Evolutionary conservation across 2,113 vertebrate species (phyloP).

Genomic region (Pangasianodon hypophthalmus): DNA sequence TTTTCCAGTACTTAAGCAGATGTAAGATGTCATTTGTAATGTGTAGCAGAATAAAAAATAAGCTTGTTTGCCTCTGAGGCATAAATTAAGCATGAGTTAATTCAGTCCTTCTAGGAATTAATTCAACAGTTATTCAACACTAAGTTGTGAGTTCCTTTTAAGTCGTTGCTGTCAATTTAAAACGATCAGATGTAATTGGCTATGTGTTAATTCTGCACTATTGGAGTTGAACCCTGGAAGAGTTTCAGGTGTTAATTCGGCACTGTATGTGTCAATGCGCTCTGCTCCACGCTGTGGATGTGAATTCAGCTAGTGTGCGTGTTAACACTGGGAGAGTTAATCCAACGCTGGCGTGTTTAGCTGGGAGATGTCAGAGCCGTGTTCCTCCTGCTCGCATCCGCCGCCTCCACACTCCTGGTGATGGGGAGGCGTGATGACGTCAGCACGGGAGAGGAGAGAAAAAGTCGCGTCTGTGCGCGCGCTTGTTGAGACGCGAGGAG

Average conservation of each 20-base stretch:
- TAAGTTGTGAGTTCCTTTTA: background rate
- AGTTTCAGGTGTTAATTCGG: background rate
- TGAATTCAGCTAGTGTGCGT: background rate
- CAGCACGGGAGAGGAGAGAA: conserved; percentile 50
- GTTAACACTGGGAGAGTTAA: background rate
- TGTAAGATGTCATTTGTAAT: background rate
- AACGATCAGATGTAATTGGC: background rate
- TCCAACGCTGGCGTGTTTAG: background rate
- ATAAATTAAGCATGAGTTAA: background rate
- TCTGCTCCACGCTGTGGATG: background rate
- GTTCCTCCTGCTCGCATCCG: conserved; percentile 4
- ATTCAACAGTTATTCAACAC: background rate
- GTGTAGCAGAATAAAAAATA: background rate
- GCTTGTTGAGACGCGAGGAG: conserved; percentile 21
- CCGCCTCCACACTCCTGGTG: conserved; percentile 35
- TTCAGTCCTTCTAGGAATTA: background rate
- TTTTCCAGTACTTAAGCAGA: background rate
- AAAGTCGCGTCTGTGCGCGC: conserved; percentile 38
- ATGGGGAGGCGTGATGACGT: conserved; percentile 57
- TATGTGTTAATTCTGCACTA: background rate
- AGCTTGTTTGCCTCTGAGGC: background rate
- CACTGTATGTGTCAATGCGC: background rate
- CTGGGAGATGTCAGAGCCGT: background rate
- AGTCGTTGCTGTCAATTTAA: background rate
- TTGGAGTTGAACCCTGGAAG: background rate